Conservation (phyloP, 1,140 invertebrate species). For the Zaprionus tsacasi region DNA sequence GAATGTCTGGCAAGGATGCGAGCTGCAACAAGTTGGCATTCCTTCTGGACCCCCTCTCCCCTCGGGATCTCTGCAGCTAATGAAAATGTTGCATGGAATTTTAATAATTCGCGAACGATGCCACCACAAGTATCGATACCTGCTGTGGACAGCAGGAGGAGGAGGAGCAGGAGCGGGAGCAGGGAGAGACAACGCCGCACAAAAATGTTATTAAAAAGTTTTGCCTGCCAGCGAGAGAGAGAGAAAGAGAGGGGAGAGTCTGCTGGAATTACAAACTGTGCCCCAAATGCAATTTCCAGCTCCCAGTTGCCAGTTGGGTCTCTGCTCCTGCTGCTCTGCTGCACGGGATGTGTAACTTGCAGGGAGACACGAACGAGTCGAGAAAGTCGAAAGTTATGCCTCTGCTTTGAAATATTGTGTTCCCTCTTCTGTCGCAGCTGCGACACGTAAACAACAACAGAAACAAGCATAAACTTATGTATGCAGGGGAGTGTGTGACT, state of each 20-base stretch:
- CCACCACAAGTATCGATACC: background rate
- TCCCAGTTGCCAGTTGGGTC: slow-evolving; percentile 14
- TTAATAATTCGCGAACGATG: slow-evolving; percentile 10
- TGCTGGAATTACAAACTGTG: slow-evolving; percentile 44
- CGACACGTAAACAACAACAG: slow-evolving; percentile 13
- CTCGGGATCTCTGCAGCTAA: background rate
- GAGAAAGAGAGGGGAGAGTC: no score
- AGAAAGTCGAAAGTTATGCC: slow-evolving; percentile 38
- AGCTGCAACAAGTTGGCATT: slow-evolving; percentile 31
- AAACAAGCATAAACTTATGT: background rate
- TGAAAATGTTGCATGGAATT: slow-evolving; percentile 17
- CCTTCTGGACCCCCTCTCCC: no score
- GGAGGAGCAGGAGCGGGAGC: background rate
- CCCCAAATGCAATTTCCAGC: slow-evolving; percentile 43
- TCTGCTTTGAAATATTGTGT: slow-evolving; percentile 38
- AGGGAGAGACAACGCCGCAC: background rate
- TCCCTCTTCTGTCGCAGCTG: slow-evolving; percentile 10
- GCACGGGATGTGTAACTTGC: slow-evolving; percentile 37
- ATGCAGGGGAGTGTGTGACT: background rate
- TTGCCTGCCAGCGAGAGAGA: background rate
- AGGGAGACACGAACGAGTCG: slow-evolving; percentile 20
- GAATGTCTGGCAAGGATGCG: slow-evolving; percentile 4
- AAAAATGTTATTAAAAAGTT: slow-evolving; percentile 55
- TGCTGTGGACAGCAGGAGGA: background rate
- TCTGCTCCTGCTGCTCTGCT: slow-evolving; percentile 21